Percentiles rank a stretch among this genome's conserved stretches.
Evolutionary conservation across 2,888 invertebrate species (phyloP).

Genomic region (Antheraea yamamai): DNA sequence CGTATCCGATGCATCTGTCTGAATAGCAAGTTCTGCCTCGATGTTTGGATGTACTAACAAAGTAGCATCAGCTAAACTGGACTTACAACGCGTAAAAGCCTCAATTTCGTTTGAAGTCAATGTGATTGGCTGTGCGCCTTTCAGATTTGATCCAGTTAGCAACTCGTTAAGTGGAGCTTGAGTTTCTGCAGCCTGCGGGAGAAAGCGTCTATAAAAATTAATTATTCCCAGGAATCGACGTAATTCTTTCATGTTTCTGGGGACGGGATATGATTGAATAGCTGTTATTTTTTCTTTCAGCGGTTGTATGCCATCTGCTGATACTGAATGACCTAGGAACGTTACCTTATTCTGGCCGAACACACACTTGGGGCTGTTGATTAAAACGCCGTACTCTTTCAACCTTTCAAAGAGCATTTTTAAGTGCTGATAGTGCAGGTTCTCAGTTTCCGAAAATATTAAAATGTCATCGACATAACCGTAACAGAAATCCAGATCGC

Average conservation of each 20-base stretch:
- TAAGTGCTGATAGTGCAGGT: neutral
- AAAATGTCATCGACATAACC: neutral
- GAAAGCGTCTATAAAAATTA: constrained; percentile 25
- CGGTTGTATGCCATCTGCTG: neutral
- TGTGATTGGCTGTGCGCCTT: constrained; percentile 20
- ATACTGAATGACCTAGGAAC: neutral
- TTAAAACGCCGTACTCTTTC: neutral
- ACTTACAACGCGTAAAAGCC: constrained; percentile 20
- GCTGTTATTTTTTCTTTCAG: neutral
- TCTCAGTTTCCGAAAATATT: neutral
- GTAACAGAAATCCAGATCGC: too few relatives aligned
- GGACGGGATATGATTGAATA: too few relatives aligned
- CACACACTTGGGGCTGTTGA: neutral
- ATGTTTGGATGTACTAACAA: constrained; percentile 18
- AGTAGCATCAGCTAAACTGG: constrained; percentile 15
- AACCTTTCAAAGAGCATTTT: neutral
- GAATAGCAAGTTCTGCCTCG: neutral
- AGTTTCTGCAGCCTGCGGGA: neutral
- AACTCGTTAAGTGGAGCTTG: constrained; percentile 17
- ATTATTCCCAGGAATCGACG: constrained; percentile 25
- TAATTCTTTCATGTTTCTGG: neutral
- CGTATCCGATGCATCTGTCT: constrained; percentile 20
- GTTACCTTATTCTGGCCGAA: neutral
- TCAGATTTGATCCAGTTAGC: constrained; percentile 15
- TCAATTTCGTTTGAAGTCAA: neutral